Evolutionary conservation across 2,113 vertebrate genomes (phyloP).

Genomic region (Capreolus pygargus): DNA sequence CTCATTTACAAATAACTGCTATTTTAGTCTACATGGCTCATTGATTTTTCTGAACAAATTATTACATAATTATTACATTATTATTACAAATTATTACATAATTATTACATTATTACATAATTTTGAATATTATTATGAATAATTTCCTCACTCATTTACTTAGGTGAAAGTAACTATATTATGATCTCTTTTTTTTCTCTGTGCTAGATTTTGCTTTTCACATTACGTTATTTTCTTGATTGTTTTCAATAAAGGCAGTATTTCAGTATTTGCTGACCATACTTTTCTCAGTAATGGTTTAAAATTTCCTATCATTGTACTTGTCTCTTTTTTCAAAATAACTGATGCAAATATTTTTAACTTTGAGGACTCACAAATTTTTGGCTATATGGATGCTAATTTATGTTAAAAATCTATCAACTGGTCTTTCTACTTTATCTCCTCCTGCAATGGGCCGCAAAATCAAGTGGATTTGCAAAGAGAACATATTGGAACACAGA

Average conservation of each 20-base stretch:
- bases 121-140: neutral
- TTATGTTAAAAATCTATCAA: neutral
- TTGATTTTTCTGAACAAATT: neutral
- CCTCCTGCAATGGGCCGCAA: neutral
- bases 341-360: neutral
- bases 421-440: conserved; percentile 19
- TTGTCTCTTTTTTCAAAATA: neutral
- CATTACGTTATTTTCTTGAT: neutral
- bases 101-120: too few species aligned
- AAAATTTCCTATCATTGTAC: neutral
- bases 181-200: neutral
- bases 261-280: neutral
- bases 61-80: too few species aligned
- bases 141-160: neutral
- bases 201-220: neutral
- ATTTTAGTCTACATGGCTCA: neutral
- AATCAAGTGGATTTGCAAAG: conserved; percentile 29
- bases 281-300: neutral
- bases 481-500: neutral
- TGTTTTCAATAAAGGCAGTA: neutral
- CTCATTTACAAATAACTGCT: neutral
- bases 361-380: neutral
- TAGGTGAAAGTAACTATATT: neutral
- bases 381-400: neutral
- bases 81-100: neutral